Evolutionary conservation across 1,140 invertebrate genomes (phyloP).

Genomic region (Macrobrachium rosenbergii): DNA sequence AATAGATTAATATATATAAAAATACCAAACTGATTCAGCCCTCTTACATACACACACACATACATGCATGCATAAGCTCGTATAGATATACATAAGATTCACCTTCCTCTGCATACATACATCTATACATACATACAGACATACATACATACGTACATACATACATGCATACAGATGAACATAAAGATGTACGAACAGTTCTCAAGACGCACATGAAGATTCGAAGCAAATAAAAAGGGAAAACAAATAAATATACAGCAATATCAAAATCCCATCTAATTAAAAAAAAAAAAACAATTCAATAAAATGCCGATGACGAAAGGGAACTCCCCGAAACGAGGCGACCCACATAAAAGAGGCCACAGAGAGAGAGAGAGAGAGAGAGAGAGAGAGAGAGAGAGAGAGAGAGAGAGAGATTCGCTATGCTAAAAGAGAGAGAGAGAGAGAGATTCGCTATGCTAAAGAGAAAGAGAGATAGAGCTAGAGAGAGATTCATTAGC

Average conservation of each 20-base stretch:
- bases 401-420: neutral
- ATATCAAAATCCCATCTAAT: neutral
- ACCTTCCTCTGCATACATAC: neutral
- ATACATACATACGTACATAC: neutral
- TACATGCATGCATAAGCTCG: neutral
- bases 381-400: too few relatives aligned
- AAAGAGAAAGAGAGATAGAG: neutral
- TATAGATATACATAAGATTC: neutral
- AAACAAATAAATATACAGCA: too few relatives aligned
- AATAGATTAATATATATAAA: neutral
- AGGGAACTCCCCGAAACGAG: too few relatives aligned
- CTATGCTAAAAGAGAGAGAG: neutral
- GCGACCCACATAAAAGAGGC: too few relatives aligned
- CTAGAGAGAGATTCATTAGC: neutral
- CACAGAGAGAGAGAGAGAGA: too few relatives aligned
- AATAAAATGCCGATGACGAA: neutral
- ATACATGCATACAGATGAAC: neutral
- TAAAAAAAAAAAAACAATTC: neutral
- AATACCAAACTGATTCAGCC: neutral
- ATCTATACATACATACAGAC: neutral
- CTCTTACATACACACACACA: neutral
- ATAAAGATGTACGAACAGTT: neutral
- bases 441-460: neutral
- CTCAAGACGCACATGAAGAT: too few relatives aligned
- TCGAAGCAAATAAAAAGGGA: too few relatives aligned